phyloP scores from a whole-genome alignment of 2,888 invertebrate genomes.

The Hemistola chrysoprasaria region DNA sequence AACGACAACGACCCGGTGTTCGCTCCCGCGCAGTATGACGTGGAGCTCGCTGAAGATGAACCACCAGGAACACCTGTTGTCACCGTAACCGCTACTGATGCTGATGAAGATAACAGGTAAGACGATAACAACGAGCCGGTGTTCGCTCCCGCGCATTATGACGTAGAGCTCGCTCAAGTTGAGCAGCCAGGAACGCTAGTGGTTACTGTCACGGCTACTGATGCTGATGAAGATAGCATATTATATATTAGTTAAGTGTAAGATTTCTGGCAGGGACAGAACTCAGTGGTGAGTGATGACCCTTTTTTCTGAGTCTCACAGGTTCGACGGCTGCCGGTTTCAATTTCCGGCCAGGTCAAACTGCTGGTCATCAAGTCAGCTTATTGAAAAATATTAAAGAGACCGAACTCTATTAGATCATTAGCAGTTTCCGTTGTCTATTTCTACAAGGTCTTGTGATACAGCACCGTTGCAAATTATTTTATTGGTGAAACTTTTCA shows the following conservation, averaged over 20 bases:
- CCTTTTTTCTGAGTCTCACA: no score
- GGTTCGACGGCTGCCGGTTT: no score
- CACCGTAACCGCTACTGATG: conserved; percentile 93
- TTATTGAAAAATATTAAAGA: no score
- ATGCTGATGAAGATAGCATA: conserved; percentile 95
- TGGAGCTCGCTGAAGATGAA: conserved; percentile 93
- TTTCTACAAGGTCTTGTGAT: no score
- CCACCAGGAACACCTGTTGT: conserved; percentile 95
- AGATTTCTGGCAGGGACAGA: no score
- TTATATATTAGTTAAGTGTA: no score
- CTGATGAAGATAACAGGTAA: conserved; percentile 90
- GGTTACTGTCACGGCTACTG: conserved; percentile 93
- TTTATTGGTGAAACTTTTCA: conserved; percentile 32
- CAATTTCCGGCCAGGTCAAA: no score
- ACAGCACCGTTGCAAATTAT: no score
- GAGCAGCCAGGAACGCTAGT: conserved; percentile 95
- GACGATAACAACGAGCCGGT: conserved; percentile 96
- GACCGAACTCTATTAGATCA: no score
- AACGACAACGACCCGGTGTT: conserved; percentile 98
- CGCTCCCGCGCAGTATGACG: conserved; percentile 96
- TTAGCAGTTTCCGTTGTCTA: no score
- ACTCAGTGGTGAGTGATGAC: no score
- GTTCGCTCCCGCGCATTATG: conserved; percentile 96
- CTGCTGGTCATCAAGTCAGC: no score
- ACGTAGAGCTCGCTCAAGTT: conserved; percentile 94